phyloP scores from a whole-genome alignment of 1,140 invertebrate species.

The Caerostris extrusa region DNA sequence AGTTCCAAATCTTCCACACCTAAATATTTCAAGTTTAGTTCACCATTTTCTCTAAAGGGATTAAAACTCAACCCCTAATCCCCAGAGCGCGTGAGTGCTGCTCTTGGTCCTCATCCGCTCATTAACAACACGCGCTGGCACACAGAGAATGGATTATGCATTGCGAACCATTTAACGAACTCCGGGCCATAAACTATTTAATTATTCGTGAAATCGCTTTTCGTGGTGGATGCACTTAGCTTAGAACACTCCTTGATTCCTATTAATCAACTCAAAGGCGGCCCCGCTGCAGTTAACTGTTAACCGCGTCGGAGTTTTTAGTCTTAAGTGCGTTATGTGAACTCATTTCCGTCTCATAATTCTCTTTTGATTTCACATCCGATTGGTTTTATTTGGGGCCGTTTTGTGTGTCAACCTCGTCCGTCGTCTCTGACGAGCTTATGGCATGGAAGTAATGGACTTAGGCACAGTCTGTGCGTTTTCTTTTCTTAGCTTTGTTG shows the following conservation, averaged over 20 bases:
- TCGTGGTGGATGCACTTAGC: background rate
- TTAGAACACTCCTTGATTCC: slow-evolving; percentile 18
- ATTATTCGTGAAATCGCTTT: slow-evolving; percentile 35
- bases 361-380: slow-evolving; percentile 31
- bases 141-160: slow-evolving; percentile 22
- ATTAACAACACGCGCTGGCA: background rate
- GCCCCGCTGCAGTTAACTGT: background rate
- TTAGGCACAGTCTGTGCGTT: too few relatives aligned
- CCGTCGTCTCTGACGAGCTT: background rate
- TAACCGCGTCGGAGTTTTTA: background rate
- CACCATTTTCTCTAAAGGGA: background rate
- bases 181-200: slow-evolving; percentile 25
- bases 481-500: too few relatives aligned
- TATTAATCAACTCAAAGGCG: slow-evolving; percentile 21
- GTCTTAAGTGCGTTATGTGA: background rate
- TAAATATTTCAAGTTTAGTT: background rate
- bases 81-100: background rate
- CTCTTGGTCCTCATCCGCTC: background rate
- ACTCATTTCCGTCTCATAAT: slow-evolving; percentile 11
- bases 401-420: background rate
- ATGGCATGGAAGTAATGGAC: background rate
- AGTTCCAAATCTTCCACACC: background rate
- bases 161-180: slow-evolving; percentile 35
- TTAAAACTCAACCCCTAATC: background rate
- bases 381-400: background rate